Evolutionary conservation across 1,140 invertebrate species (phyloP).

Genomic region (Thaumatotibia leucotreta): DNA sequence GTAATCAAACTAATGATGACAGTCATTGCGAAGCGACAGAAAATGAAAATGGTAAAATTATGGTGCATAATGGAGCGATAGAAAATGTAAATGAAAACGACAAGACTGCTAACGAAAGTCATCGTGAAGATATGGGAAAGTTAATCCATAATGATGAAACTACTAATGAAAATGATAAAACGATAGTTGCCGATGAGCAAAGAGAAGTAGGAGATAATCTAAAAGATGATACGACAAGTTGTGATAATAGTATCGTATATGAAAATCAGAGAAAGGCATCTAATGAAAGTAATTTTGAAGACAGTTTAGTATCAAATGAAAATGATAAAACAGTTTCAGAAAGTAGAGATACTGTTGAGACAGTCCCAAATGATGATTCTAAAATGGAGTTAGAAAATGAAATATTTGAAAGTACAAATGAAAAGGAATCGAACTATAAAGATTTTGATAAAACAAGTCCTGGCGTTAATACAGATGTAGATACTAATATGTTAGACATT

Average conservation of each 20-base stretch:
- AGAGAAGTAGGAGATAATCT: conserved; percentile 6
- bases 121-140: conserved; percentile 9
- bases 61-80: not conserved
- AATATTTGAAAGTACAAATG: not conserved
- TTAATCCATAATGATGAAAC: no score
- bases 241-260: conserved; percentile 14
- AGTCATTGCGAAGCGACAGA: no score
- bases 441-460: not conserved
- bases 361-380: conserved; percentile 22
- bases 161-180: conserved; percentile 16
- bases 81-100: conserved; percentile 13
- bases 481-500: not conserved
- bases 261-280: not conserved
- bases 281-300: conserved; percentile 16
- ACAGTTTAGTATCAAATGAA: conserved; percentile 24
- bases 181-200: conserved; percentile 13
- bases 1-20: no score
- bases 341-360: conserved; percentile 24
- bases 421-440: not conserved
- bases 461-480: not conserved
- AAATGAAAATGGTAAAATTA: no score
- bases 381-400: not conserved
- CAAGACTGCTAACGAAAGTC: conserved; percentile 1
- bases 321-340: conserved; percentile 26
- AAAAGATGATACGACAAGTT: conserved; percentile 16